Conservation (phyloP, 2,888 invertebrate species). For the Drosophila macrothrix region DNA sequence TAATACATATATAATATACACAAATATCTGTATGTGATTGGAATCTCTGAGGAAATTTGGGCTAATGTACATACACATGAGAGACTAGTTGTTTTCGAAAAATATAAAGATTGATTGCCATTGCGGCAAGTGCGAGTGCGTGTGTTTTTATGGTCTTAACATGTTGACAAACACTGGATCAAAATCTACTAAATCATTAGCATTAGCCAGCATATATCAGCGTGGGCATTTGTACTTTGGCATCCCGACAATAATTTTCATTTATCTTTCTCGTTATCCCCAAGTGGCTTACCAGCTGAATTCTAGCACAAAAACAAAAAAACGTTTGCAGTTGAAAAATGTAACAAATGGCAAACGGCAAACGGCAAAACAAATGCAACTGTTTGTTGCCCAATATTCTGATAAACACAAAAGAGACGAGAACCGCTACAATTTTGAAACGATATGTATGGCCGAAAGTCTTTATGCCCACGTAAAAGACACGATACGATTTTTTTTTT, state of each 20-base stretch:
- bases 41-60: background rate
- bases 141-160: background rate
- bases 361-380: conserved; percentile 17
- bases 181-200: background rate
- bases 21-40: background rate
- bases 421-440: background rate
- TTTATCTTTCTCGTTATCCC: background rate
- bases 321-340: conserved; percentile 1
- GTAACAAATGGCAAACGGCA: conserved; percentile 5
- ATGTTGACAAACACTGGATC: conserved; percentile 2
- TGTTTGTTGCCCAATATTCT: conserved; percentile 6
- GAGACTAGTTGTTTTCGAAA: conserved; percentile 2
- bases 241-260: background rate
- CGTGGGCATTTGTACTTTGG: conserved; percentile 4
- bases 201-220: background rate
- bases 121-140: background rate
- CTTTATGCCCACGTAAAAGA: background rate
- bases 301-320: background rate
- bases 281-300: conserved; percentile 10
- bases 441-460: background rate
- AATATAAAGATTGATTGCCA: conserved; percentile 2
- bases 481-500: background rate
- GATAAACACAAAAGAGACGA: conserved; percentile 4
- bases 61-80: background rate
- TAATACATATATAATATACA: background rate